These are phyloP conservation scores for Plestiodon gilberti DNA, from an alignment of 2,113 vertebrate species.

Conservation along the genomic window DNA sequence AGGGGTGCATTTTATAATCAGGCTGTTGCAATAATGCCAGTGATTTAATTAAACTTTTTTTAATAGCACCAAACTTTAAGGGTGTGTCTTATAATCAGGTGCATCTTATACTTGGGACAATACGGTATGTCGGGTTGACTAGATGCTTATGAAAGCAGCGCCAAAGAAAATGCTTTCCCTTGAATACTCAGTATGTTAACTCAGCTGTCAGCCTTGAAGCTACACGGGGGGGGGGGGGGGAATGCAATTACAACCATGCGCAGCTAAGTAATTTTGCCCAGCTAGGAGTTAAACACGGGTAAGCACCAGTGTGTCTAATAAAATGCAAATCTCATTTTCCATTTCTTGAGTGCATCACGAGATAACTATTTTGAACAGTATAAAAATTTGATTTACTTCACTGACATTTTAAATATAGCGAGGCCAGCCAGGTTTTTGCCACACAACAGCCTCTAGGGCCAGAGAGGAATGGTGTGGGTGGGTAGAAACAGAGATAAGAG, in stretches of 20 bases:
- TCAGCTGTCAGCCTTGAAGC: constrained; percentile 36
- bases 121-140: neutral
- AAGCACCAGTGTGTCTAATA: constrained; percentile 52
- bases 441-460: constrained; percentile 54
- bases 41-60: too few relatives aligned
- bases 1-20: too few relatives aligned
- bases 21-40: too few relatives aligned
- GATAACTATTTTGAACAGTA: constrained; percentile 65
- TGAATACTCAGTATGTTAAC: constrained; percentile 34
- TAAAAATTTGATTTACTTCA: constrained; percentile 68
- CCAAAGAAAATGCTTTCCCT: constrained; percentile 4
- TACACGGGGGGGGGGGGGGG: constrained; percentile 30
- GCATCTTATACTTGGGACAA: too few relatives aligned
- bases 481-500: constrained; percentile 66
- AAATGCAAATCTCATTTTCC: constrained; percentile 72
- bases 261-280: constrained; percentile 52
- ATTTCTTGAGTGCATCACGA: constrained; percentile 64
- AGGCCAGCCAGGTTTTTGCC: constrained; percentile 51
- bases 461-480: neutral
- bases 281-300: constrained; percentile 55
- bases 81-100: too few relatives aligned
- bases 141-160: neutral
- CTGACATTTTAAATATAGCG: constrained; percentile 56
- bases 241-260: constrained; percentile 32
- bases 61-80: too few relatives aligned